Percentiles rank a stretch among this genome's conserved stretches.
These are phyloP conservation scores for Esox lucius DNA, from an alignment of 2,797 vertebrate species.

Conservation along the genomic window DNA sequence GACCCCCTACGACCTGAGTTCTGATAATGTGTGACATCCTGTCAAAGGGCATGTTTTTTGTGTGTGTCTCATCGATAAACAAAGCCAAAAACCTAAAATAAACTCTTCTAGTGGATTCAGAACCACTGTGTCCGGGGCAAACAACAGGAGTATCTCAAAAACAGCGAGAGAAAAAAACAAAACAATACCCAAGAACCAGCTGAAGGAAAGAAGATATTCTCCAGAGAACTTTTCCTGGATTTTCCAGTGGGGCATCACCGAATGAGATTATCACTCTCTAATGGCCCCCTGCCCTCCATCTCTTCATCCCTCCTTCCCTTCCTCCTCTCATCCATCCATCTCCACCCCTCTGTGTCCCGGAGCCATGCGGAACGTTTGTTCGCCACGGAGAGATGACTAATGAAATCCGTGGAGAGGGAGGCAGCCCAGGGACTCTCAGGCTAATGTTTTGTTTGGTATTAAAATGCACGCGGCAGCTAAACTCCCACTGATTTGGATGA, in stretches of 20 bases:
- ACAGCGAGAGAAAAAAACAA: neutral
- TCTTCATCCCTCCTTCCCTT: constrained; percentile 12
- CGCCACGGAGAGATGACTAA: constrained; percentile 62
- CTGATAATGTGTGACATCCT: no score
- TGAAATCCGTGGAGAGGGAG: constrained; percentile 68
- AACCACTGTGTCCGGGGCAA: neutral
- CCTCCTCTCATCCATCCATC: constrained; percentile 9
- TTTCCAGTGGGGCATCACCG: constrained; percentile 36
- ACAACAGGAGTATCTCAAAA: neutral
- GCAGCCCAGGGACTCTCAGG: constrained; percentile 58
- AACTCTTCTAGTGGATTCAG: neutral
- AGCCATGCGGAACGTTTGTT: constrained; percentile 55
- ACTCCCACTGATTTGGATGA: constrained; percentile 80
- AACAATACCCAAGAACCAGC: neutral
- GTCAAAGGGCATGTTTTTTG: neutral
- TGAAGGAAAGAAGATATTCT: constrained; percentile 17
- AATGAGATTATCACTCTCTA: constrained; percentile 50
- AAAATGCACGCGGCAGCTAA: constrained; percentile 75
- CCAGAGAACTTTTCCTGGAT: constrained; percentile 9
- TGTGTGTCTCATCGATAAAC: neutral
- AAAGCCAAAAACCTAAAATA: neutral
- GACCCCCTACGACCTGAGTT: no score
- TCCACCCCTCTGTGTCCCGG: constrained; percentile 46
- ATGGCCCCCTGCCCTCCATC: constrained; percentile 46
- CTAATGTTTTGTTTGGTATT: constrained; percentile 79